Base-by-base conservation (phyloP, 1,140 invertebrate species). In the Drosophila kikkawai region DNA sequence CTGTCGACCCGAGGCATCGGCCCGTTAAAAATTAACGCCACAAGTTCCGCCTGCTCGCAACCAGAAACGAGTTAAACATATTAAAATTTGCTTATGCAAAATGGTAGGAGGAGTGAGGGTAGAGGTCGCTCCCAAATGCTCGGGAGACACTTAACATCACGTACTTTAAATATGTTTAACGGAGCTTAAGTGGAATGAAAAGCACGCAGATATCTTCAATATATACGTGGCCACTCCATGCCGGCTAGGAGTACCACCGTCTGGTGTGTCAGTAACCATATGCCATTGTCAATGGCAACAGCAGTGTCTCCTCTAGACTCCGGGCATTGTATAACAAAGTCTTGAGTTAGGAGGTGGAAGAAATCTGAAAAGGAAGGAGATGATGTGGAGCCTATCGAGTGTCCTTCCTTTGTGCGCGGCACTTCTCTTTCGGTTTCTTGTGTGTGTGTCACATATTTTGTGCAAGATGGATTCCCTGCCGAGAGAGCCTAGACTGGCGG, bases 111-210 rank as follows among this genome's bases (percentile, higher is more conserved):
- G 12, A 17, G 32, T 11, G 37, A 7, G 42, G 39, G 3, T n/a
- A 8, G 41, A n/a, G 56, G 56, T 37, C 41, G 11, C 4, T 17
- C 13, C 34, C 53, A 80, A 88, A 88, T 75, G 63, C 85, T 70
- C 74, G 12, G 57, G 74, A 88, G 80, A 81, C 84, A 80, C 82
- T 88, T 67, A 73, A 84, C 85, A 81, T 67, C 84, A 88, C 84
- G 84, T 88, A 90, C 80, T 79, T 90, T 88, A 88, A 88, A 88
- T 90, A 88, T 85, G 82, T 90, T 88, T 85, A 84, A 88, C 74
- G 73, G 59, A 84, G 85, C 84, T 88, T 79, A 88, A 88, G 85
- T 75, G 75, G 78, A 85, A 82, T 84, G 81, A 79, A 80, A 79
- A 71, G 83, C 37, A 17, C 15, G 19, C 7, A 32, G 36, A 55